These are phyloP conservation scores for Lasioglossum morio DNA, from an alignment of 2,888 invertebrate genomes.

Conservation along the genomic window DNA sequence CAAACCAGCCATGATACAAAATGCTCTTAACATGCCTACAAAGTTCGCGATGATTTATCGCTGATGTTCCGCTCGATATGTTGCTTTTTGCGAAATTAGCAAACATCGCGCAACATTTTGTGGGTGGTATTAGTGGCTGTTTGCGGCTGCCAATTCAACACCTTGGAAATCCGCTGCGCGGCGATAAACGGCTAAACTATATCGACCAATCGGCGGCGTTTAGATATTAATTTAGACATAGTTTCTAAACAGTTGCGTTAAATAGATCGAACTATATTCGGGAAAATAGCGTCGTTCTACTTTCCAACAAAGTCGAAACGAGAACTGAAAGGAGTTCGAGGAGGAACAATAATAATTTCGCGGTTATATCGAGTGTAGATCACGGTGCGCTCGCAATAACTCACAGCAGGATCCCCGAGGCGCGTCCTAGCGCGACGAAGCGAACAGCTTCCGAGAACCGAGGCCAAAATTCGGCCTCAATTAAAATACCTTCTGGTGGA, in stretches of 20 bases:
- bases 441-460: conserved; percentile 21
- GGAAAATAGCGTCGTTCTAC: too few relatives aligned
- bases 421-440: conserved; percentile 13
- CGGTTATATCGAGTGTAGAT: not conserved
- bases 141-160: not conserved
- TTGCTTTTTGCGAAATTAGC: conserved; percentile 6
- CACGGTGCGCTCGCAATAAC: not conserved
- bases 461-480: conserved; percentile 22
- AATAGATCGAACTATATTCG: too few relatives aligned
- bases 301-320: too few relatives aligned
- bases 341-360: not conserved
- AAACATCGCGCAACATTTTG: not conserved
- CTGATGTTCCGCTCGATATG: conserved; percentile 5
- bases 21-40: conserved; percentile 41
- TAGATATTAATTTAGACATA: too few relatives aligned
- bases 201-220: not conserved
- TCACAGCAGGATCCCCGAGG: conserved; percentile 1
- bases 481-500: conserved; percentile 42
- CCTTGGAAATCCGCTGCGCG: not conserved
- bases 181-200: not conserved
- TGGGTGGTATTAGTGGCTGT: not conserved
- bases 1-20: conserved; percentile 7
- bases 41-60: conserved; percentile 38
- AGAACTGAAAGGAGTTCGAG: too few relatives aligned
- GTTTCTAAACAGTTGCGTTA: too few relatives aligned